Base-by-base conservation (phyloP, 2,113 vertebrate species). In the Grallaria varia region DNA sequence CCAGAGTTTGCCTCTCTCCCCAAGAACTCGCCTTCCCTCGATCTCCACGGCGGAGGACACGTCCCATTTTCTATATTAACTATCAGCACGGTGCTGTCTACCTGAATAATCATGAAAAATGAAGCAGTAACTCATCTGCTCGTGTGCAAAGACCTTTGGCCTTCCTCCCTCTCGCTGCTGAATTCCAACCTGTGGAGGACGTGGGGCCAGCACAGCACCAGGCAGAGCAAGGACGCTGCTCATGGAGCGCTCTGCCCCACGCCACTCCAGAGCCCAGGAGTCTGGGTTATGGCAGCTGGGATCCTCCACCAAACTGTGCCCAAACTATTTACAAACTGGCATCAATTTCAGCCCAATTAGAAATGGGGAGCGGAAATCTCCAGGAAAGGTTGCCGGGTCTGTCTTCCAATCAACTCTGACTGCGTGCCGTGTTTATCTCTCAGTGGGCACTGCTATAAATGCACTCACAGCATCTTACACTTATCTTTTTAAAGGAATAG, bases 121-220 rank as follows among this genome's bases (percentile, higher is more conserved):
- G 33, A 52, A 68, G 44, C 77, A 78, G 23, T 33, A 84, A 42
- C 12, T 91, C 77, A 35, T 25, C 52, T 60, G 55, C 33, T 10
- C 35, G 30, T 15, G 33, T 27, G 28, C 25, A 30, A 50, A 33
- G 67, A 23, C 67, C 82, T 85, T 47, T 58, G 73, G 58, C n/a
- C 64, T 66, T 49, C 19, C 66, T n/a, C 6, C 4, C 5, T 40
- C n/a, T 73, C 4, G 0, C 18, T 39, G 31, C 52, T 86, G 87
- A 80, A 92, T 79, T 73, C 52, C 79, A 73, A 14, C 52, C 52
- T 88, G 49, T 68, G 18, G 40, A 63, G 50, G 27, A 50, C 2
- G 1, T 6, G 20, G 33, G 9, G 12, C 39, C 1, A 6, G 50
- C 31, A 39, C 8, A 1, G 30, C 53, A 23, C 16, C 4, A 1